Evolutionary conservation across 2,113 vertebrate genomes (phyloP), one percentile per base, ranked within the genome.

Genomic region (Phylloscopus trochilus): DNA sequence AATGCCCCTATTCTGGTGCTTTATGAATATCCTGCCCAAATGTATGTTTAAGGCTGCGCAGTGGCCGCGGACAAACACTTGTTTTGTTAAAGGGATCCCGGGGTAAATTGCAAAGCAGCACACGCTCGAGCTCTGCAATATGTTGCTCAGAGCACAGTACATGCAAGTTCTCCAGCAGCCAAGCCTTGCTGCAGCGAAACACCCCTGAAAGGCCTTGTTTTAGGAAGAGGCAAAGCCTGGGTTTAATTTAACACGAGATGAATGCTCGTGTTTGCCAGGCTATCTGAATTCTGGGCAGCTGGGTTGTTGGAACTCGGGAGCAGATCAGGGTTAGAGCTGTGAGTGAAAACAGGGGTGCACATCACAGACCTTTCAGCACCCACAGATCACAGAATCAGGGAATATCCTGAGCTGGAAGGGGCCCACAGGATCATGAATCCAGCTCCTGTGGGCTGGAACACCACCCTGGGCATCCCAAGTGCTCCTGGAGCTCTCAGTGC

Each of bases 21-120:
- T 35, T 6, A 27, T 62, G 82, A 95, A 83, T 58, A 47, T 59
- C 93, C 93, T 95, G 90, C 96, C 95, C 90, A 97, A 97, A 94
- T 95, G 87, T 95, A n/a, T 96, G 95, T 88, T 95, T 92, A 96
- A 66, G 3, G 75, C 75, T 77, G 83, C 22, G 14, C 75, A 83
- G 93, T 3, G 24, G 35, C 67, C 23, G 84, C 77, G 10, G 18
- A 96, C 91, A 91, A 88, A 41, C 90, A 0, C 84, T 73, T 2
- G 43, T 35, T 83, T 28, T 96, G 90, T 91, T 17, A 2, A 2
- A 39, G 35, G 6, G 70, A 58, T 18, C 72, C 79, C 51, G 52
- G 7, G 24, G 20, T 7, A 20, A 24, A 41, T 0, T 8, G 76
- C 33, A 56, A 69, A 37, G 3, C 20, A 73, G 8, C 74, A 27